Conservation (phyloP, 2,797 vertebrate genomes). For the Hyperoplus lanceolatus region DNA sequence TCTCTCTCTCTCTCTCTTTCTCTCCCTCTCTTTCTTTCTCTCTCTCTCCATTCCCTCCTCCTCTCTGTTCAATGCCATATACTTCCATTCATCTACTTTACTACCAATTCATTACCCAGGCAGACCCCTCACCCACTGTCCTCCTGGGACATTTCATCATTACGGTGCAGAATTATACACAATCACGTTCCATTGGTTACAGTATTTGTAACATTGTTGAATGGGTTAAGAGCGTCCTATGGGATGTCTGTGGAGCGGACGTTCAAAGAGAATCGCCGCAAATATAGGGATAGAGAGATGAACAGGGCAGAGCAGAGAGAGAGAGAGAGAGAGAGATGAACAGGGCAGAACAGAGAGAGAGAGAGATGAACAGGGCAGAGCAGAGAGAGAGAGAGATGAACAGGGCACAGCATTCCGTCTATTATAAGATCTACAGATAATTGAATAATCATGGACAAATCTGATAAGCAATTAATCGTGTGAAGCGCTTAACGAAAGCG, state of each 20-base stretch:
- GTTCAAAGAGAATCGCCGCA: too few relatives aligned
- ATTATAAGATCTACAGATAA: slow-evolving; percentile 18
- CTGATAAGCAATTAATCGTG: not conserved
- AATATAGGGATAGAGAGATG: slow-evolving; percentile 3
- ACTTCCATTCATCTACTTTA: slow-evolving; percentile 62
- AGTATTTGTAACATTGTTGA: slow-evolving; percentile 30
- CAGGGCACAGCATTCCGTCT: slow-evolving; percentile 56
- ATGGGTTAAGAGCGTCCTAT: slow-evolving; percentile 40
- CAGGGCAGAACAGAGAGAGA: slow-evolving; percentile 88
- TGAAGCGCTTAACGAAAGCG: not conserved
- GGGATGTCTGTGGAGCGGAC: slow-evolving; percentile 20
- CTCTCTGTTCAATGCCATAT: slow-evolving; percentile 23
- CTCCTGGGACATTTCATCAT: slow-evolving; percentile 51
- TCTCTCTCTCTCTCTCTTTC: slow-evolving; percentile 10
- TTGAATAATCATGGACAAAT: not conserved
- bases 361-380: slow-evolving; percentile 78
- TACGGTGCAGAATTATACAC: slow-evolving; percentile 44
- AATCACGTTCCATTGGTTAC: slow-evolving; percentile 48
- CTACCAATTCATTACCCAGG: slow-evolving; percentile 50
- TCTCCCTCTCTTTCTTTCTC: slow-evolving; percentile 15
- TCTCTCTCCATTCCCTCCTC: slow-evolving; percentile 7
- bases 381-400: slow-evolving; percentile 83
- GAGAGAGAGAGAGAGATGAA: slow-evolving; percentile 83
- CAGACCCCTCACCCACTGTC: slow-evolving; percentile 10
- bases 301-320: slow-evolving; percentile 88